Evolutionary conservation across 1,140 invertebrate genomes (phyloP).

Genomic region (Triops longicaudatus): DNA sequence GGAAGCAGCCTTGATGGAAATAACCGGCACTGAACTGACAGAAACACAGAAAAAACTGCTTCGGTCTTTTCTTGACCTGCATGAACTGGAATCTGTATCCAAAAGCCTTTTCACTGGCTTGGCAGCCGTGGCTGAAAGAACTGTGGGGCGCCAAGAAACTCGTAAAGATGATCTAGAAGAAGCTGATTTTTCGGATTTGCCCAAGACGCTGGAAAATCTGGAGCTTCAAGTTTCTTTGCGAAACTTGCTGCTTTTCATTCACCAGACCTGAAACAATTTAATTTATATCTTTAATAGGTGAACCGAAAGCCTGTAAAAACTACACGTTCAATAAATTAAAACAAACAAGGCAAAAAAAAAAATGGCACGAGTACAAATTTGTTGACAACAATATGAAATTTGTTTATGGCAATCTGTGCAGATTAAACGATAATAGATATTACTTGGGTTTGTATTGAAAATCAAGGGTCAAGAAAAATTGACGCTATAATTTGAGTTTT

Average conservation of each 20-base stretch:
- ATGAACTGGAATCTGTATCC: neutral
- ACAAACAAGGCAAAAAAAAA: neutral
- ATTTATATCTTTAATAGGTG: too few relatives aligned
- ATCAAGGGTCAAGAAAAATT: too few relatives aligned
- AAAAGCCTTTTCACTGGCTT: conserved; percentile 20
- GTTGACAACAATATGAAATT: too few relatives aligned
- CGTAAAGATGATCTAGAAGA: conserved; percentile 22
- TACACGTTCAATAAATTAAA: too few relatives aligned
- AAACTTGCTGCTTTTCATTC: neutral
- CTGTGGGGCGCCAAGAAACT: neutral
- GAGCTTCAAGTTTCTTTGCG: neutral
- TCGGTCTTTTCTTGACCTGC: neutral
- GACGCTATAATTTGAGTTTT: too few relatives aligned
- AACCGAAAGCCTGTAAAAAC: too few relatives aligned
- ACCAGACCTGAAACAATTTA: neutral
- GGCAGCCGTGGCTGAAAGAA: conserved; percentile 19
- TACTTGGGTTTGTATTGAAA: neutral
- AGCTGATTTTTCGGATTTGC: conserved; percentile 23
- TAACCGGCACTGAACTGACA: neutral
- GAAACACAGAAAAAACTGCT: neutral
- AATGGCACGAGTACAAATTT: too few relatives aligned
- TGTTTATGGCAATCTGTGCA: neutral
- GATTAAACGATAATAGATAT: neutral
- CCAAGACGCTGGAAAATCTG: neutral
- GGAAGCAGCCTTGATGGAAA: neutral